Conservation (phyloP, 2,797 vertebrate species). For the Poecilia velifera region DNA sequence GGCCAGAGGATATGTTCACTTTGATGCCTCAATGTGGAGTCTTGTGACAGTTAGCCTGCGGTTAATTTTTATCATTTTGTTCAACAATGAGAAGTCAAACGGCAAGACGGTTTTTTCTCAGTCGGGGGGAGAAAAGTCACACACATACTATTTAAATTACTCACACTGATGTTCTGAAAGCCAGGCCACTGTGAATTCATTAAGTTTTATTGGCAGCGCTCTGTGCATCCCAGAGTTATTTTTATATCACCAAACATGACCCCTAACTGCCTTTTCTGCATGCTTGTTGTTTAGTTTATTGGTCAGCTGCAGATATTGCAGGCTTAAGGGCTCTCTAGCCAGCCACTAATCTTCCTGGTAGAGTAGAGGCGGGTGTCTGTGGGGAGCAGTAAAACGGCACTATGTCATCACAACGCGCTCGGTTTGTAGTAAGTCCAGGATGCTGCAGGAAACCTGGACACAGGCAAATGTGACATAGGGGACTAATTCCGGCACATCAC, state of each 20-base stretch:
- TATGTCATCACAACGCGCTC: slow-evolving; percentile 61
- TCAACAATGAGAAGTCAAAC: slow-evolving; percentile 51
- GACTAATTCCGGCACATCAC: slow-evolving; percentile 69
- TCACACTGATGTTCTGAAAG: slow-evolving; percentile 34
- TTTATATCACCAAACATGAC: slow-evolving; percentile 47
- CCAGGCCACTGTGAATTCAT: slow-evolving; percentile 29
- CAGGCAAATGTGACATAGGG: slow-evolving; percentile 67
- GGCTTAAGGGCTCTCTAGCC: slow-evolving; percentile 65
- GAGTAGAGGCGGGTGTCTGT: slow-evolving; percentile 42
- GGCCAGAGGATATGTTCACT: slow-evolving; percentile 58
- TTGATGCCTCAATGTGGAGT: slow-evolving; percentile 49
- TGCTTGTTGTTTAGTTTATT: slow-evolving; percentile 68
- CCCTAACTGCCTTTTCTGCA: slow-evolving; percentile 48
- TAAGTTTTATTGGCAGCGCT: slow-evolving; percentile 21
- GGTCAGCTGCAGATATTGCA: slow-evolving; percentile 55
- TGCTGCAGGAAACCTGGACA: slow-evolving; percentile 50
- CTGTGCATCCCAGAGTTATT: slow-evolving; percentile 18
- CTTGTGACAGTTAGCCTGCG: slow-evolving; percentile 50
- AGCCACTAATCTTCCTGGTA: slow-evolving; percentile 64
- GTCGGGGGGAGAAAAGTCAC: not conserved
- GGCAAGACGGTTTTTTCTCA: slow-evolving; percentile 30
- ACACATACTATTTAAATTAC: slow-evolving; percentile 42
- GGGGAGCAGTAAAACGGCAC: slow-evolving; percentile 68
- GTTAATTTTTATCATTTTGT: slow-evolving; percentile 59
- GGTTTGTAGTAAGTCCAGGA: slow-evolving; percentile 69